A percentile compares a stretch with the other conserved stretches of the same genome.
Evolutionary conservation across 2,888 invertebrate genomes (phyloP).

Genomic region (Mycalesis mineus): DNA sequence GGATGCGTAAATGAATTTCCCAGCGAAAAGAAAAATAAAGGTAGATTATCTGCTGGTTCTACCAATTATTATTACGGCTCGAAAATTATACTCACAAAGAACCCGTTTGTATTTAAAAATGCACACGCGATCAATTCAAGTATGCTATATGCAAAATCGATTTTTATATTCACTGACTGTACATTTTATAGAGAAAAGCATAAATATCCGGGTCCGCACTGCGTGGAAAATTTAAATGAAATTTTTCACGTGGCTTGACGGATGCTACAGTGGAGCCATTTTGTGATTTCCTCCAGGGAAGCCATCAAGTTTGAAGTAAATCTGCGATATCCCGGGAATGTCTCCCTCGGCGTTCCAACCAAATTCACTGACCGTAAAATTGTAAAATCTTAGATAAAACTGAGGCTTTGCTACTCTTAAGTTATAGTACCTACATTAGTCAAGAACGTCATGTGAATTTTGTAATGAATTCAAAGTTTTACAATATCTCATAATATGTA

Average conservation of each 20-base stretch:
- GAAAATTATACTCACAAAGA: too few species aligned
- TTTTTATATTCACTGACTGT: not conserved
- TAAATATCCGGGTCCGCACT: not conserved
- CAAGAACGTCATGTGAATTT: too few species aligned
- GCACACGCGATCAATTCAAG: not conserved
- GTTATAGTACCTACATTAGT: too few species aligned
- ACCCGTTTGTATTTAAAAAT: too few species aligned
- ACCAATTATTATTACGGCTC: too few species aligned
- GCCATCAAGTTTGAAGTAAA: constrained; percentile 72
- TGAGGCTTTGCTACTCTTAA: constrained; percentile 43
- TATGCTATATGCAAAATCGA: not conserved
- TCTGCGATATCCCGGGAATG: constrained; percentile 72
- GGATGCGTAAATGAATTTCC: too few species aligned
- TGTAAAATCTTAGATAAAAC: constrained; percentile 76
- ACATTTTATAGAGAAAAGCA: not conserved
- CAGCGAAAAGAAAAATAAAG: too few species aligned
- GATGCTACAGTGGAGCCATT: constrained; percentile 62
- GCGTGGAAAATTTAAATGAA: constrained; percentile 27
- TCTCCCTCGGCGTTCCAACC: constrained; percentile 62
- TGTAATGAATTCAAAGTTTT: too few species aligned
- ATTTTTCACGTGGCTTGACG: constrained; percentile 44
- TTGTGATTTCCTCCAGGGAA: constrained; percentile 68
- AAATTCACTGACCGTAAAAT: constrained; percentile 74
- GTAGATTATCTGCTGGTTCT: too few species aligned
- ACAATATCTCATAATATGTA: too few species aligned